A percentile compares a stretch with the other conserved stretches of the same genome.
Evolutionary conservation across 2,797 vertebrate species (phyloP).

Genomic region (Propithecus perrieri): DNA sequence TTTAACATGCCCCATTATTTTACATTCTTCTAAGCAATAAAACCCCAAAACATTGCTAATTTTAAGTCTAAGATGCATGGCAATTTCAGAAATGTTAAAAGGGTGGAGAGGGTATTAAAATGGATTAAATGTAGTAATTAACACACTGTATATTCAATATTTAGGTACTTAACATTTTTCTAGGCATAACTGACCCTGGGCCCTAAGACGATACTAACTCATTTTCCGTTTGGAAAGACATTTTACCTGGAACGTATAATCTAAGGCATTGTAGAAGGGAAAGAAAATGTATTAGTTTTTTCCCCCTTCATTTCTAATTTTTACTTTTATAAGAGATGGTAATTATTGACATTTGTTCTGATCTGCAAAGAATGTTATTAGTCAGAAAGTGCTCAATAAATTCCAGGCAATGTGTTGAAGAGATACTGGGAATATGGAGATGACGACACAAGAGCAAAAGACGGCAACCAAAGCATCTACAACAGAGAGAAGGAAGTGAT

Average conservation of each 20-base stretch:
- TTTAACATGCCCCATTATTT: not conserved
- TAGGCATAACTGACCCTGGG: not conserved
- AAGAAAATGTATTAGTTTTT: conserved; percentile 5
- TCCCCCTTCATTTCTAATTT: not conserved
- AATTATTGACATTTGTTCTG: conserved; percentile 41
- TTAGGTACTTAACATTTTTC: conserved; percentile 10
- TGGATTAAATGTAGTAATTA: not conserved
- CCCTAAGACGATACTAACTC: not conserved
- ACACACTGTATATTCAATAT: not conserved
- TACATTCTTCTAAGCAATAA: not conserved
- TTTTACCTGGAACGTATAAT: conserved; percentile 21
- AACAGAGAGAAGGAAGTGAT: not conserved
- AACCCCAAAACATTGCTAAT: not conserved
- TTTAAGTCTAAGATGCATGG: not conserved
- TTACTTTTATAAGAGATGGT: not conserved
- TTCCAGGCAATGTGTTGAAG: not conserved
- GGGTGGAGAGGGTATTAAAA: not conserved
- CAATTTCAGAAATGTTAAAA: conserved; percentile 35
- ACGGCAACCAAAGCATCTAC: not conserved
- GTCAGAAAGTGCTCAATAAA: conserved; percentile 1
- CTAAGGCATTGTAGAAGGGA: not conserved
- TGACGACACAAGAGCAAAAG: not conserved
- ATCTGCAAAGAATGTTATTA: not conserved
- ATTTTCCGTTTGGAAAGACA: conserved; percentile 21
- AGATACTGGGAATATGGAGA: not conserved